phyloP scores from a whole-genome alignment of 2,797 vertebrate species.

The Scleropages formosus region DNA sequence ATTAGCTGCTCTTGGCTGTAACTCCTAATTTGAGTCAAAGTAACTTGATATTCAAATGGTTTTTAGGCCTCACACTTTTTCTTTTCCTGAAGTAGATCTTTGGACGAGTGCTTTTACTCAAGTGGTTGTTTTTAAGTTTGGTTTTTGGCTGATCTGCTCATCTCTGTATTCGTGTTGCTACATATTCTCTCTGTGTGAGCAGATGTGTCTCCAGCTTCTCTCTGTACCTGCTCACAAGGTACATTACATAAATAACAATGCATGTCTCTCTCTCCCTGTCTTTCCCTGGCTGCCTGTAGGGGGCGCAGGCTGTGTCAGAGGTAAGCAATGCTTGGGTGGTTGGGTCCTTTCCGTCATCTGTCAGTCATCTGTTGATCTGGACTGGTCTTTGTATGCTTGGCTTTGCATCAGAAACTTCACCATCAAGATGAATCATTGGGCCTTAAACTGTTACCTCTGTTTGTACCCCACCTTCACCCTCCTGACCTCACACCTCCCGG shows the following conservation, averaged over 20 bases:
- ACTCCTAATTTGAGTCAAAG: too few species aligned
- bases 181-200: conserved; percentile 14
- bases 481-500: too few species aligned
- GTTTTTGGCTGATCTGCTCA: not conserved
- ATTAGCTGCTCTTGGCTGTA: too few species aligned
- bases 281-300: conserved; percentile 42
- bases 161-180: not conserved
- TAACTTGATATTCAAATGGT: too few species aligned
- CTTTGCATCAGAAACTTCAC: not conserved
- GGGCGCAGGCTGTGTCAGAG: conserved; percentile 51
- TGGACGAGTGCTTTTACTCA: too few species aligned
- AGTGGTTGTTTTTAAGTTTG: too few species aligned
- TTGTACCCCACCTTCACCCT: too few species aligned
- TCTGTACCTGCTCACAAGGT: not conserved
- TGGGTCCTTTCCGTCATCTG: not conserved
- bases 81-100: too few species aligned
- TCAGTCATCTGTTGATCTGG: not conserved
- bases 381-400: not conserved
- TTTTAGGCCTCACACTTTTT: too few species aligned
- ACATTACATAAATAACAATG: conserved; percentile 3
- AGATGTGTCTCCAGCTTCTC: not conserved
- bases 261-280: conserved; percentile 14
- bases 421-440: not conserved
- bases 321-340: conserved; percentile 42
- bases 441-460: too few species aligned